A percentile compares a stretch with the other conserved stretches of the same genome.
These are phyloP conservation scores for Cynocephalus volans DNA, from an alignment of 2,113 vertebrate genomes.

Conservation along the genomic window DNA sequence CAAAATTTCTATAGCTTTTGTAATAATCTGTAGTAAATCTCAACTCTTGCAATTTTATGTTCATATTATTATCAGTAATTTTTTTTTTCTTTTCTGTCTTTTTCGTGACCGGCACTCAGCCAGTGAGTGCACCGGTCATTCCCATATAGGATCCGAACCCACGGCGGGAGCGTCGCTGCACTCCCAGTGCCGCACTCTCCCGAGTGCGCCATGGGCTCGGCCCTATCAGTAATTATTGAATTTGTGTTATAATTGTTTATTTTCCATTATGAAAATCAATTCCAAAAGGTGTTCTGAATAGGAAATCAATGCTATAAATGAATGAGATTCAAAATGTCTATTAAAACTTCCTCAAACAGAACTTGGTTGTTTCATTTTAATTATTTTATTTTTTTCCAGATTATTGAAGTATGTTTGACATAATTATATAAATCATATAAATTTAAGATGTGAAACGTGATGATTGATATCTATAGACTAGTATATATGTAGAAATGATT, in stretches of 20 bases:
- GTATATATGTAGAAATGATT: not conserved
- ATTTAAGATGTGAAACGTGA: not conserved
- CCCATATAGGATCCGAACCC: too few species aligned
- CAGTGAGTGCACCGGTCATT: too few species aligned
- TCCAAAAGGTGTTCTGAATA: not conserved
- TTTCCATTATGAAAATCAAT: not conserved
- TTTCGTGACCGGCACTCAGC: too few species aligned
- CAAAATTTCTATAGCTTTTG: not conserved
- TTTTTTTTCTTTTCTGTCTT: too few species aligned
- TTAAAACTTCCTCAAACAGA: not conserved
- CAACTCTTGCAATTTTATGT: not conserved
- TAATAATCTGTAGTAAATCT: conserved; percentile 12
- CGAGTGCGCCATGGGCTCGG: too few species aligned
- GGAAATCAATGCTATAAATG: not conserved
- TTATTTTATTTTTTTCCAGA: not conserved
- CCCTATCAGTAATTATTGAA: conserved; percentile 34
- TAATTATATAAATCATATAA: not conserved
- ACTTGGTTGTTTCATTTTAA: not conserved
- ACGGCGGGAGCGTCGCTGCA: too few species aligned
- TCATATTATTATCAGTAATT: conserved; percentile 20
- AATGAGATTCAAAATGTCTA: not conserved
- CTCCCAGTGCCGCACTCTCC: too few species aligned
- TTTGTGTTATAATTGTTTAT: not conserved
- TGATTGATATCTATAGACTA: not conserved
- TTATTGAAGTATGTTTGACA: not conserved